A percentile compares a stretch with the other conserved stretches of the same genome.
Conservation (phyloP, 2,113 vertebrate species). For the Pituophis catenifer region DNA sequence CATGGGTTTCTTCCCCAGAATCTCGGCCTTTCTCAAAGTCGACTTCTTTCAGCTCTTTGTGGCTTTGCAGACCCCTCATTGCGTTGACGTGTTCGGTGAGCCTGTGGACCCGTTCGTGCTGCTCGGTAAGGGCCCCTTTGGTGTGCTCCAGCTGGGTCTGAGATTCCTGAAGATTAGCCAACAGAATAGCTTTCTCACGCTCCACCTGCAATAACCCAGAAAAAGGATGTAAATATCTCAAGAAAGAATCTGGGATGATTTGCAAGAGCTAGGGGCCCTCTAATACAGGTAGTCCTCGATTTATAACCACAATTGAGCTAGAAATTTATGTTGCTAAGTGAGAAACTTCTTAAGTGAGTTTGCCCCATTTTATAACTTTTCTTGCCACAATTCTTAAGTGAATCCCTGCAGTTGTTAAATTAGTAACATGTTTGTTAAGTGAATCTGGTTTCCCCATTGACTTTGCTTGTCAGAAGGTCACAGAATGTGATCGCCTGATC, state of each 20-base stretch:
- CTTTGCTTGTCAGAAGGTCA: too few relatives aligned
- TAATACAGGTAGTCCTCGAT: too few relatives aligned
- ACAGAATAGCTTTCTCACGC: conserved; percentile 87
- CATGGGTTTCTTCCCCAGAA: conserved; percentile 71
- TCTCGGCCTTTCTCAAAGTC: conserved; percentile 84
- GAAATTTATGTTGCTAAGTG: too few relatives aligned
- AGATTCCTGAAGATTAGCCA: conserved; percentile 91
- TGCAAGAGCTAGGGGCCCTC: neutral
- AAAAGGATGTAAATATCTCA: conserved; percentile 24
- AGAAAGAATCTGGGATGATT: neutral
- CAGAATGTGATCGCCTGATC: too few relatives aligned
- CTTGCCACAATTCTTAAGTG: too few relatives aligned
- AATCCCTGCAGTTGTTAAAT: too few relatives aligned
- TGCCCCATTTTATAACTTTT: too few relatives aligned
- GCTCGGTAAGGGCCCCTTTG: conserved; percentile 90
- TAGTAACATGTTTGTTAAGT: too few relatives aligned
- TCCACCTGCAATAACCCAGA: conserved; percentile 80
- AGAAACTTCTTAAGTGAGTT: too few relatives aligned
- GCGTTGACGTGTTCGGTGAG: conserved; percentile 85
- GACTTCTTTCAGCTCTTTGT: conserved; percentile 81
- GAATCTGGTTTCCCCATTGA: too few relatives aligned
- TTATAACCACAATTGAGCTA: too few relatives aligned
- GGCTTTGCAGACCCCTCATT: conserved; percentile 81
- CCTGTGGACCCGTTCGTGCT: conserved; percentile 84
- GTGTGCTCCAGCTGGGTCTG: conserved; percentile 95